Percentiles rank a stretch among this genome's conserved stretches.
Conservation (phyloP, 2,888 invertebrate species). For the Luperina testacea region DNA sequence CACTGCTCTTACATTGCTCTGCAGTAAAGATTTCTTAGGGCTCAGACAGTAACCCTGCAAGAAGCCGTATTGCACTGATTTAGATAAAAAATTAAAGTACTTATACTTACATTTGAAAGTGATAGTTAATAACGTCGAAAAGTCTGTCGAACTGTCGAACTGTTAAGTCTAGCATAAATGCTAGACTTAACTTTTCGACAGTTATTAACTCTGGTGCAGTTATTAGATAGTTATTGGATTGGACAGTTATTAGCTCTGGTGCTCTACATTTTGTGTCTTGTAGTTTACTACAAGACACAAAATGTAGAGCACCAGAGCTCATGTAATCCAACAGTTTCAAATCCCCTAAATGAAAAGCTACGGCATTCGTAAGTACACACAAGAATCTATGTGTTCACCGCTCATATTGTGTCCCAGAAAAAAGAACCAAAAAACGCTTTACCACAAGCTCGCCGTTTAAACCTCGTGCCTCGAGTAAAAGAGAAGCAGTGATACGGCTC, state of each 20-base stretch:
- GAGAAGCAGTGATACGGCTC: conserved; percentile 87
- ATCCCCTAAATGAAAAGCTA: conserved; percentile 18
- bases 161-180: too few relatives aligned
- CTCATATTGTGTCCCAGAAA: conserved; percentile 39
- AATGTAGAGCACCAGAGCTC: background rate
- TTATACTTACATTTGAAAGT: background rate
- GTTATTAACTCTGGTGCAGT: too few relatives aligned
- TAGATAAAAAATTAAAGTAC: background rate
- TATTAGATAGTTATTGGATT: too few relatives aligned
- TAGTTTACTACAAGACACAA: background rate
- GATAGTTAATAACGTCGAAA: background rate
- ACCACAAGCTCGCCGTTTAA: conserved; percentile 58
- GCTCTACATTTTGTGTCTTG: too few relatives aligned
- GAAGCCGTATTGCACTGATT: background rate
- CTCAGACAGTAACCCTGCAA: background rate
- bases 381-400: conserved; percentile 4
- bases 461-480: conserved; percentile 74
- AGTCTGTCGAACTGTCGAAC: too few relatives aligned
- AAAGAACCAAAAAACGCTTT: conserved; percentile 51
- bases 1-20: background rate
- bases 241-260: too few relatives aligned
- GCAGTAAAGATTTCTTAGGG: background rate
- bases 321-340: background rate
- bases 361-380: background rate
- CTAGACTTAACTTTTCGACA: too few relatives aligned